Evolutionary conservation across 2,888 invertebrate genomes (phyloP), one percentile per base, ranked within the genome.

Genomic region (Liposcelis brunnea): DNA sequence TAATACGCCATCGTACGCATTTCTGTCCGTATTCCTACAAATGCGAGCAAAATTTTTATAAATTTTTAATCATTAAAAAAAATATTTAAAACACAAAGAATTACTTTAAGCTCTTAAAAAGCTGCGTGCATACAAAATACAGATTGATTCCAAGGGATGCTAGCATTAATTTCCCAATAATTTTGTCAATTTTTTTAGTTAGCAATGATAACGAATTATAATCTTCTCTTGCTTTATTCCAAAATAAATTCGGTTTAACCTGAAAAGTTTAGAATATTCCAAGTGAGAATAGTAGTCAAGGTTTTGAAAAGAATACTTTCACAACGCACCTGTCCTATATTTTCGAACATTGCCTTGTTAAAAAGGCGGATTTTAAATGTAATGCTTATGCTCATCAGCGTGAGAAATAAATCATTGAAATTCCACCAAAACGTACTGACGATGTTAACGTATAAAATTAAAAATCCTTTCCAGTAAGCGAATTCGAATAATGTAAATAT

Each of bases 181-280:
- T 47, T 5, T 52, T 49, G 43, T 58, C 57, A 7, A 58, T 42
- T 21, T 45, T 34, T 49, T 53, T 53, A 11, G 56, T 55, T 15
- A 57, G 45, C 14, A 51, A 48, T 2, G 55, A 53, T 26, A 58
- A 48, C 7, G 48, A 46, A 44, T 55, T 55, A 46, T 54, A 58
- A 2, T 52, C 50, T 44, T 55, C 55, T 33, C 58, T 48, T 11
- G 52, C 47, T 32, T 49, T 51, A n/a, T 50, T 49, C 58, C 58
- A 58, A 44, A 52, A 51, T 12, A 45, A 48, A 14, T 37, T 48
- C 14, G 52, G 50, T 40, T 52, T 47, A 7, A 51, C 49, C 56
- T 56, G 38, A 11, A 51, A 47, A 16, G 16, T 65, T 60, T 5
- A 62, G 60, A 15, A 61, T 57, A n/a, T n/a, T n/a, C n/a, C n/a